Evolutionary conservation across 2,113 vertebrate species (phyloP), one percentile per base, ranked within the genome.

Genomic region (Pogonocichla stellata): DNA sequence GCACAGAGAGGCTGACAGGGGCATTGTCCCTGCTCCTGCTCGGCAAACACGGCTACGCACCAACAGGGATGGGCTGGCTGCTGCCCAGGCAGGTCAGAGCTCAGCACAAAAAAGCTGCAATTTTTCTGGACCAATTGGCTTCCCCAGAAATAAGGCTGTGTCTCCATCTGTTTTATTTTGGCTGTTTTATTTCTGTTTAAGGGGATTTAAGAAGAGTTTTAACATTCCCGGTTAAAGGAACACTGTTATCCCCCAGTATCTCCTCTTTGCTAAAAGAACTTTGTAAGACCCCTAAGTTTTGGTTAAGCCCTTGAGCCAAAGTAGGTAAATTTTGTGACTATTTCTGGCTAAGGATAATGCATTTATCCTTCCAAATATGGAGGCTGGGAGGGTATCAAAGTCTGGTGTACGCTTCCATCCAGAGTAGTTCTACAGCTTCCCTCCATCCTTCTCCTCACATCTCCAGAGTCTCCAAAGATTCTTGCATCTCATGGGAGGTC

Each of bases 31-130:
- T 14, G 28, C 1, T 3, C 1, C 2, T 24, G 60, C 60, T 26
- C 1, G 3, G 89, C n/a, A 19, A 29, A 47, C 29, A 8, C 1
- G 5, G 69, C n/a, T 10, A 2, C 0, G 0, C 2, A 34, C 66
- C 56, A 23, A 51, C 2, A 65, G 88, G 57, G 34, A 20, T 14
- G 66, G 66, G 62, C 57, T 90, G 94, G 71, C 88, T 80, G 74
- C 57, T 75, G 43, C 11, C 88, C 81, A 82, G 57, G 53, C 48
- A 72, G 64, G 34, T 12, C 88, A 88, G 61, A 90, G 75, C 74
- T 64, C 82, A 60, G 66, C 50, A 82, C 48, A 48, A 9, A 85
- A 56, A 57, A 79, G 23, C 61, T 69, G 48, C 3, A 4, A 53
- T 88, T 95, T 62, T 88, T 93, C 66, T 90, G 82, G 74, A 88